These are phyloP conservation scores for Melipona quadrifasciata DNA, from an alignment of 1,140 invertebrate species.

Conservation along the genomic window DNA sequence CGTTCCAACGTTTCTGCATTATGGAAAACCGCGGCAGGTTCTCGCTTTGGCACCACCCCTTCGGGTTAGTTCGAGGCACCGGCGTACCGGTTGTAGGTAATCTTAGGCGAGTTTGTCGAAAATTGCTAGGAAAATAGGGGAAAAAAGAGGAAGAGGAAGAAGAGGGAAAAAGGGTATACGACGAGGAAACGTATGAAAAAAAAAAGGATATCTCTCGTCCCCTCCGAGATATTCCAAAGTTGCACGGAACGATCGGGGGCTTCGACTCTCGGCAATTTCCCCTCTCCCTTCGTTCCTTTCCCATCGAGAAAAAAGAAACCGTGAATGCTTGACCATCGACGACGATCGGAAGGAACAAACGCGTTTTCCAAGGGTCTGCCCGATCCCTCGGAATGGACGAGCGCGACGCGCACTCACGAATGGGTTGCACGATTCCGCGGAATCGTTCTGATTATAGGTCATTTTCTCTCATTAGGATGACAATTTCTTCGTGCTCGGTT, in stretches of 20 bases:
- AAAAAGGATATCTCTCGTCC: constrained; percentile 47
- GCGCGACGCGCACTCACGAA: neutral
- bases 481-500: constrained; percentile 32
- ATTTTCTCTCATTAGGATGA: constrained; percentile 45
- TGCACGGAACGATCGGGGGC: neutral
- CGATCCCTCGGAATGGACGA: neutral
- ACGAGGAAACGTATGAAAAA: constrained; percentile 22
- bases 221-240: neutral
- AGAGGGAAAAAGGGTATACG: neutral
- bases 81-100: constrained; percentile 27
- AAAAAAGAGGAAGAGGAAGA: neutral
- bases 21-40: constrained; percentile 24
- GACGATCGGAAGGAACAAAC: neutral
- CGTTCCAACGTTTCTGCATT: constrained; percentile 39
- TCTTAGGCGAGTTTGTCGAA: constrained; percentile 19
- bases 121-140: constrained; percentile 27
- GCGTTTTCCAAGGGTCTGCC: neutral
- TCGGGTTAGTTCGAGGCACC: neutral
- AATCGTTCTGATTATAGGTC: constrained; percentile 44
- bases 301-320: neutral
- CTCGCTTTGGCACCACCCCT: constrained; percentile 25
- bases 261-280: constrained; percentile 36
- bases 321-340: constrained; percentile 16
- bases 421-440: neutral
- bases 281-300: neutral